Evolutionary conservation across 1,140 invertebrate species (phyloP), one percentile per base, ranked within the genome.

Genomic region (Lordiphosa collinella): DNA sequence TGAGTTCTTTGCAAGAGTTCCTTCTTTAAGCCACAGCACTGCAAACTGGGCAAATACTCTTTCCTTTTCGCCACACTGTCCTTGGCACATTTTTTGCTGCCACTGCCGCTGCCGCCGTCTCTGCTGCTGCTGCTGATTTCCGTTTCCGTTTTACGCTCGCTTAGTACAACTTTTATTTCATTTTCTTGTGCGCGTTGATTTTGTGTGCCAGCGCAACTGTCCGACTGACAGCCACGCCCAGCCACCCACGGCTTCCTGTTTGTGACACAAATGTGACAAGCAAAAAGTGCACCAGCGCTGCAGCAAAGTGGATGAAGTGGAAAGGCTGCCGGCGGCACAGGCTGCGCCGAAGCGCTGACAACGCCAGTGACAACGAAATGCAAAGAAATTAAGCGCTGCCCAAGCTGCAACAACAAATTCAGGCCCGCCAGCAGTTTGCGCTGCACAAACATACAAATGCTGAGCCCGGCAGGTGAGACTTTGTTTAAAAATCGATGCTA

Each of bases 251-350:
- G 74, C 74, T 55, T 86, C 82, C 82, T 86, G 80, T 86, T 86
- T 82, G 82, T 52, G 82, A 86, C 82, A 86, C 82, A 86, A 86
- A 86, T 86, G 82, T 86, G 82, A 86, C 82, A 86, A 75, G 72
- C 82, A 80, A 86, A 86, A 86, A 86, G 75, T 86, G 82, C 73
- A 63, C 73, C 56, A 58, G 59, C 72, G 9, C 11, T 29, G 54
- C 59, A 25, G 22, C 78, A 76, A 84, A 82, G 72, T 84, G 72
- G 72, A 84, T 82, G 76, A 68, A 78, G 78, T 84, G 78, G 78
- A 72, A 82, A 59, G 51, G 41, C 52, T 56, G 66, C 57, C 71
- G 53, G 49, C 37, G 63, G 47, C 41, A 56, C 59, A 66, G 56
- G 57, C 64, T 35, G 50, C 55, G 43, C 40, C 36, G 50, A 56